Base-by-base conservation (phyloP, 2,113 vertebrate genomes). In the Rhabdornis inornatus region DNA sequence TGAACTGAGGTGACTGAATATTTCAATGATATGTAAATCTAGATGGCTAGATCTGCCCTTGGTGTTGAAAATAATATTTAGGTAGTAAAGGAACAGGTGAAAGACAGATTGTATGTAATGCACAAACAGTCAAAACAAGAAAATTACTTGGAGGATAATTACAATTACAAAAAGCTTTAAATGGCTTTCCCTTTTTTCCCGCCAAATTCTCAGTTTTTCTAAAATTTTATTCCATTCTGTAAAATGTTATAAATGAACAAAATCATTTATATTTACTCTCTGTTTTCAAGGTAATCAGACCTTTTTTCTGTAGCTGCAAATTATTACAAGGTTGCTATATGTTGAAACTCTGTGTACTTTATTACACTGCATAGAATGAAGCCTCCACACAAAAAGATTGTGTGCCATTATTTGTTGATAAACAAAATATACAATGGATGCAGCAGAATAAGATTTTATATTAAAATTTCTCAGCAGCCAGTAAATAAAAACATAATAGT, bases 101-200 rank as follows among this genome's bases (percentile, higher is more conserved):
- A 79, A 88, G 20, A 66, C 15, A 64, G 15, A 15, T 37, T 50
- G 11, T 42, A 20, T 35, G 9, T 39, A 42, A 71, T 37, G 15
- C 31, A 65, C 6, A 86, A 87, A 84, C 4, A 25, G 3, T n/a
- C 76, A 45, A 71, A 87, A 70, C 31, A 80, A 44, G 8, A 8
- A 55, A 37, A 9, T 79, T 72, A 55, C 20, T 31, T 74, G 28
- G 18, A 77, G 5, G 24, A 71, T 75, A 56, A 52, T 83, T 83
- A 28, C 7, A 63, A 17, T 64, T 64, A 2, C 17, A 72, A 15
- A n/a, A n/a, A n/a, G n/a, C n/a, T n/a, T n/a, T 25, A 57, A 35
- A 64, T 3, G 0, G 0, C 3, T 56, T 75, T 53, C 28, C 2
- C 0, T 3, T 44, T 50, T 35, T 27, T 11, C 13, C 6, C 7